Evolutionary conservation across 2,888 invertebrate species (phyloP), one percentile per base, ranked within the genome.

Genomic region (Temnothorax ravouxi): DNA sequence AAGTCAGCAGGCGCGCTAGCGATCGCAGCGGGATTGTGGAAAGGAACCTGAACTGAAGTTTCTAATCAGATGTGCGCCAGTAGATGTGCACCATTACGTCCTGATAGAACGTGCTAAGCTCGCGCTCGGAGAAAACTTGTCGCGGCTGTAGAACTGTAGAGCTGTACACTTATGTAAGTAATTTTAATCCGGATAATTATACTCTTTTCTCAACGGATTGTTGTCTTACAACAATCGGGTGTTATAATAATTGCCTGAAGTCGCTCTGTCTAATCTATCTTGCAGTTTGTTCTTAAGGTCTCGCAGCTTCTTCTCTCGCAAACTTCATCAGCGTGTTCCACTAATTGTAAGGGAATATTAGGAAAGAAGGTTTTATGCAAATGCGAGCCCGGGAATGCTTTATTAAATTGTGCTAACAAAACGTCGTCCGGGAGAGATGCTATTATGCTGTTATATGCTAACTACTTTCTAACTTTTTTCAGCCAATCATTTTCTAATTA

Each of bases 381-480:
- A 64, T 66, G 21, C 29, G 38, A 38, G 38, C 6, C 50, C 38
- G 50, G 6, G 25, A 64, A 62, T 76, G 34, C 47, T 61, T 47
- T 44, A 47, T 61, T n/a, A 29, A 59, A 59, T 4, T 6, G 11
- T 25, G 6, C 15, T 59, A 38, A 38, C 38, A 38, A 54, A 71
- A 71, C 21, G 21, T 21, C 21, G 0, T 15, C 15, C 6, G 21
- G 8, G 9, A 54, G 34, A 3, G 18, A 38, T 8, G n/a, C 15
- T 71, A 41, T 62, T 38, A 38, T 38, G 15, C 34, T 50, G 25
- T 34, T 34, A 21, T 54, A 11, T 71, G 15, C 9, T 62, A 47
- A 61, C 18, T 74, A 62, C 15, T 74, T 74, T 74, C 15, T 66
- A 41, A 66, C 15, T 66, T 44, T 66, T 62, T 62, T 21, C 41